These are phyloP conservation scores for Heteromormyrus szaboi DNA, from an alignment of 2,797 vertebrate species.

Conservation along the genomic window DNA sequence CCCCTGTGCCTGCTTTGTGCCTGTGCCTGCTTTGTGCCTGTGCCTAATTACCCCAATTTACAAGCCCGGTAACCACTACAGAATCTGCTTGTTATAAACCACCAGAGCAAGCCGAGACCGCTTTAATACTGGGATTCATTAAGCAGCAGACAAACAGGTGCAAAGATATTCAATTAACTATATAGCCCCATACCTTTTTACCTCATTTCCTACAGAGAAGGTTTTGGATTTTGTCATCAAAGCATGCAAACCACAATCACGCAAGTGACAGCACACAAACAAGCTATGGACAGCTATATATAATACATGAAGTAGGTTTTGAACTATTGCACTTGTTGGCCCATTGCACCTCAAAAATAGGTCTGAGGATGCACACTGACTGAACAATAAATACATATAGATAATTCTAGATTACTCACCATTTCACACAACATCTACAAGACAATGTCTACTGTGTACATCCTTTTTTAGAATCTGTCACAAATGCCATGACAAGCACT, in stretches of 20 bases:
- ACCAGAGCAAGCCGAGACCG: not conserved
- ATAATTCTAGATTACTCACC: slow-evolving; percentile 58
- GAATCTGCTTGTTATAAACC: not conserved
- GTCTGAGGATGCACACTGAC: slow-evolving; percentile 71
- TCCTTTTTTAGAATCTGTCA: slow-evolving; percentile 37
- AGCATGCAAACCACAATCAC: slow-evolving; percentile 37
- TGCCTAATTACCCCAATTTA: not conserved
- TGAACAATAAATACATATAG: slow-evolving; percentile 57
- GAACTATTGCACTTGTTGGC: slow-evolving; percentile 99
- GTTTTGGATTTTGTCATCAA: not conserved
- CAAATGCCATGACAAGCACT: slow-evolving; percentile 56
- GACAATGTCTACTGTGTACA: slow-evolving; percentile 58
- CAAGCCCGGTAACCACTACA: not conserved
- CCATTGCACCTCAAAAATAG: slow-evolving; percentile 80
- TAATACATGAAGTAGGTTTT: slow-evolving; percentile 74
- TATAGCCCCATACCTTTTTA: not conserved
- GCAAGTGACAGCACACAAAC: slow-evolving; percentile 53
- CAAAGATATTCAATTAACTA: not conserved
- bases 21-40: too few species aligned
- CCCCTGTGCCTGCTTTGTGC: not conserved
- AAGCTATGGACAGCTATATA: slow-evolving; percentile 78
- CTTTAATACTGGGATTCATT: not conserved
- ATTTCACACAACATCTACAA: slow-evolving; percentile 72
- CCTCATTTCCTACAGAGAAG: not conserved
- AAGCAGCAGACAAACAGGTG: not conserved